Percentiles rank a stretch among this genome's conserved stretches.
Conservation (phyloP, 35 echinoderm and acorn worm species). For the Heliocidaris erythrogramma region DNA sequence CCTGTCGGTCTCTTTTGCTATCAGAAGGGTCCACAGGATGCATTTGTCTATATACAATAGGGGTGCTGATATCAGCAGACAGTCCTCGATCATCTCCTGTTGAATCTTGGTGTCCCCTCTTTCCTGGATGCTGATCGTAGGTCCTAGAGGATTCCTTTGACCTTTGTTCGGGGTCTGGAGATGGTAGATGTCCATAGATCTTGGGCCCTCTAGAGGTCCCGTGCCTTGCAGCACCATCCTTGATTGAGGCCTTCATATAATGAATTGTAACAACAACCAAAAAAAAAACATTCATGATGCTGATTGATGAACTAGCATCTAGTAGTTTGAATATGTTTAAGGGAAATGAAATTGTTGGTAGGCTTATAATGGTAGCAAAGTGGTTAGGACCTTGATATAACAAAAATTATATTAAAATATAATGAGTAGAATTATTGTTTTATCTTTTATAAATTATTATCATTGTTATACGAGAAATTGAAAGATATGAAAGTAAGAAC, state of each 20-base stretch:
- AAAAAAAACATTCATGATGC: background rate
- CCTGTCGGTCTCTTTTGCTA: background rate
- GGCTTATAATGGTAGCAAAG: too few species aligned
- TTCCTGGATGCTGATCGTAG: background rate
- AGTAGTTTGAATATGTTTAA: background rate
- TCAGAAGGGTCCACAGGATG: background rate
- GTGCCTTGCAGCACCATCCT: background rate
- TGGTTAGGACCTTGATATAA: too few species aligned
- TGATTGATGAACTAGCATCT: too few species aligned
- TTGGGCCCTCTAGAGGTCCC: background rate
- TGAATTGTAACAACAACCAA: background rate
- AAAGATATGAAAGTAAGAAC: too few species aligned
- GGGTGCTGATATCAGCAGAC: background rate
- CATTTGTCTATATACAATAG: background rate
- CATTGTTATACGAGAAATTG: too few species aligned
- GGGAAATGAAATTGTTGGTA: background rate
- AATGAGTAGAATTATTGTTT: too few species aligned
- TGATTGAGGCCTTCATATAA: background rate
- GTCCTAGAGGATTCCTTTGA: background rate
- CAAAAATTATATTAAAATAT: too few species aligned
- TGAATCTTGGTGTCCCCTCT: background rate
- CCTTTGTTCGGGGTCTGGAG: background rate
- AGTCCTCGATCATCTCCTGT: background rate
- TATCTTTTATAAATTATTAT: too few species aligned
- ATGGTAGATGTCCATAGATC: background rate